phyloP scores from a whole-genome alignment of 2,113 vertebrate species.

The Ophthalmolycus amberensis region DNA sequence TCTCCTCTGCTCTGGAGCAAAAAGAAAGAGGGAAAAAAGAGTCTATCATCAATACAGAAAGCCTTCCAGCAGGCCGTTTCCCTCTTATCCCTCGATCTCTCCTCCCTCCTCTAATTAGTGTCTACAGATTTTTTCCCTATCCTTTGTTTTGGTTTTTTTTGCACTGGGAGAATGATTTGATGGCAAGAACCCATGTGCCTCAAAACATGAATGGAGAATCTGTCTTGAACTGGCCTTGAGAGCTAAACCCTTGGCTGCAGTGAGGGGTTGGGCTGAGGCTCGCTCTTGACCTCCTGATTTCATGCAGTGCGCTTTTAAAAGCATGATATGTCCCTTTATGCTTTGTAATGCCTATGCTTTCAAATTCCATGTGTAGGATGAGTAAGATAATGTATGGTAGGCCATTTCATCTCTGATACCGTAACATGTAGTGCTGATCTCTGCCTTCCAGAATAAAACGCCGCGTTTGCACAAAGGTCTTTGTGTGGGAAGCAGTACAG shows the following conservation, averaged over 20 bases:
- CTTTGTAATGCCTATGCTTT: not conserved
- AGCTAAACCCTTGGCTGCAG: conserved; percentile 15
- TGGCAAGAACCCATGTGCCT: conserved; percentile 62
- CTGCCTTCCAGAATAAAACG: not conserved
- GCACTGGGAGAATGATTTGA: conserved; percentile 47
- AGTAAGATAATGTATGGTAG: not conserved
- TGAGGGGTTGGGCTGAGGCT: conserved; percentile 16
- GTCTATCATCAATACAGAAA: conserved; percentile 77
- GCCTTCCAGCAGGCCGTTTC: conserved; percentile 52
- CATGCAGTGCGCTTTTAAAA: conserved; percentile 21
- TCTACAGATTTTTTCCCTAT: conserved; percentile 74
- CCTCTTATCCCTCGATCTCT: conserved; percentile 55
- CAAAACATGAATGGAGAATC: conserved; percentile 60
- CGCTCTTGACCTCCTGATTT: conserved; percentile 29
- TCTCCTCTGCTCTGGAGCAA: conserved; percentile 45
- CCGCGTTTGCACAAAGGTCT: not conserved
- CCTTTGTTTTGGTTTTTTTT: conserved; percentile 46
- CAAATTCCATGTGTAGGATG: not conserved
- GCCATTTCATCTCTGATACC: not conserved
- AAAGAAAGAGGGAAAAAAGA: conserved; percentile 30
- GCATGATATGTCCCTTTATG: not conserved
- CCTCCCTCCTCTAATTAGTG: conserved; percentile 73
- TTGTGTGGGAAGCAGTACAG: not conserved
- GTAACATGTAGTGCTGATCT: not conserved
- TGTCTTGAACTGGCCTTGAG: conserved; percentile 48